A percentile compares a stretch with the other conserved stretches of the same genome.
These are phyloP conservation scores for Vanessa tameamea DNA, from an alignment of 1,140 invertebrate species.

Conservation along the genomic window DNA sequence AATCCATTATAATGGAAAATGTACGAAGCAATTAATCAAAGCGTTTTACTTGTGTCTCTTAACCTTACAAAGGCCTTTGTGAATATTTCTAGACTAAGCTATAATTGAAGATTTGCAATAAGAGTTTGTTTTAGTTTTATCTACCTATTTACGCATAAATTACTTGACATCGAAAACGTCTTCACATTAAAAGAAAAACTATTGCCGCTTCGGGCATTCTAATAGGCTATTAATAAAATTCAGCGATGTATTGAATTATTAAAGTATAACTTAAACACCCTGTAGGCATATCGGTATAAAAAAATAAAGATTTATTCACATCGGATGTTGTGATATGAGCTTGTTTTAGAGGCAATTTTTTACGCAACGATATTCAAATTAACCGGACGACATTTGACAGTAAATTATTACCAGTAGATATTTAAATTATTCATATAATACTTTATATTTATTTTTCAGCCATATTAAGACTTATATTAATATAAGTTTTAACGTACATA, in stretches of 20 bases:
- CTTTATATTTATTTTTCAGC: neutral
- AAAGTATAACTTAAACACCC: slow-evolving; percentile 13
- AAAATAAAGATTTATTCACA: slow-evolving; percentile 42
- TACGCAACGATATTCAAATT: slow-evolving; percentile 50
- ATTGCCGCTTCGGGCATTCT: neutral
- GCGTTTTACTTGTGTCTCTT: neutral
- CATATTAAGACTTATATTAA: neutral
- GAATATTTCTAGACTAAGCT: neutral
- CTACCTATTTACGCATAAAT: neutral
- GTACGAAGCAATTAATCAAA: neutral
- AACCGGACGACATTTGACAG: slow-evolving; percentile 48
- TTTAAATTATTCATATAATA: slow-evolving; percentile 5
- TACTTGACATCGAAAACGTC: neutral
- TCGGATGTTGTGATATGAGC: slow-evolving; percentile 48
- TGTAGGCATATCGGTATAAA: slow-evolving; percentile 11
- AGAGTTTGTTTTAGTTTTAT: neutral
- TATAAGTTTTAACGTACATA: neutral
- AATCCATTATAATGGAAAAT: too few relatives aligned
- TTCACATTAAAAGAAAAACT: slow-evolving; percentile 3
- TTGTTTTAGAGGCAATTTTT: slow-evolving; percentile 38
- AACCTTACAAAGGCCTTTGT: slow-evolving; percentile 5
- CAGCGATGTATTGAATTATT: neutral
- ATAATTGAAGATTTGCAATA: neutral
- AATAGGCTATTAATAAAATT: slow-evolving; percentile 9
- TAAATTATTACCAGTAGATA: slow-evolving; percentile 1